Conservation (phyloP, 2,888 invertebrate genomes). For the Drosophila engyochracea region DNA sequence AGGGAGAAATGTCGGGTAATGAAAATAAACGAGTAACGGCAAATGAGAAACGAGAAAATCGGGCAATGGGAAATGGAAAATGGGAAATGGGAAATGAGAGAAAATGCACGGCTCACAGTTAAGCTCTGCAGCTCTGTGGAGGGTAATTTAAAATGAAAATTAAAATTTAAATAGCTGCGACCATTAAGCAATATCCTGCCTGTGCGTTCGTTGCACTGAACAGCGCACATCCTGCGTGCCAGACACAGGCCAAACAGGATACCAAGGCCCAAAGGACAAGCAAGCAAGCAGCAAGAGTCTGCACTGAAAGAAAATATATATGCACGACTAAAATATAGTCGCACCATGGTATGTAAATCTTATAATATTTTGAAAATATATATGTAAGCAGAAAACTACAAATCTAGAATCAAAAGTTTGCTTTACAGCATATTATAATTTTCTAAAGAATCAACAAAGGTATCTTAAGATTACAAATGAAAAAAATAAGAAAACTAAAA, state of each 20-base stretch:
- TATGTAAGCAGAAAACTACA: not conserved
- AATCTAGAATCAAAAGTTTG: not conserved
- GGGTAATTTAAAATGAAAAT: conserved; percentile 56
- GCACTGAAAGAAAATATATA: not conserved
- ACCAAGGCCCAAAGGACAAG: conserved; percentile 21
- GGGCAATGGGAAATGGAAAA: not conserved
- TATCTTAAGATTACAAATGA: not conserved
- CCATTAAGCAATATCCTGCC: conserved; percentile 72
- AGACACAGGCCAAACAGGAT: conserved; percentile 36
- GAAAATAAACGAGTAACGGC: conserved; percentile 56
- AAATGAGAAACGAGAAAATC: conserved; percentile 2
- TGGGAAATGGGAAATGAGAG: conserved; percentile 2
- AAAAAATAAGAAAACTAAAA: not conserved
- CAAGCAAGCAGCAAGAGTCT: conserved; percentile 3
- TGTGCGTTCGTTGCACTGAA: conserved; percentile 15
- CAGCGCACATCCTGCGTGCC: conserved; percentile 59
- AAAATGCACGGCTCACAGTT: conserved; percentile 27
- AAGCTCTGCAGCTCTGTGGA: not conserved
- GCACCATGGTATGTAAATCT: not conserved
- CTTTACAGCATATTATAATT: not conserved
- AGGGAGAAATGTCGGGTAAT: conserved; percentile 40
- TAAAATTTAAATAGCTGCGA: conserved; percentile 72
- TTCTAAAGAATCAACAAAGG: not conserved
- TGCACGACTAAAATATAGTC: not conserved
- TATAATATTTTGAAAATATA: not conserved